A percentile compares a stretch with the other conserved stretches of the same genome.
Conservation (phyloP, 1,140 invertebrate genomes). For the Manduca sexta region DNA sequence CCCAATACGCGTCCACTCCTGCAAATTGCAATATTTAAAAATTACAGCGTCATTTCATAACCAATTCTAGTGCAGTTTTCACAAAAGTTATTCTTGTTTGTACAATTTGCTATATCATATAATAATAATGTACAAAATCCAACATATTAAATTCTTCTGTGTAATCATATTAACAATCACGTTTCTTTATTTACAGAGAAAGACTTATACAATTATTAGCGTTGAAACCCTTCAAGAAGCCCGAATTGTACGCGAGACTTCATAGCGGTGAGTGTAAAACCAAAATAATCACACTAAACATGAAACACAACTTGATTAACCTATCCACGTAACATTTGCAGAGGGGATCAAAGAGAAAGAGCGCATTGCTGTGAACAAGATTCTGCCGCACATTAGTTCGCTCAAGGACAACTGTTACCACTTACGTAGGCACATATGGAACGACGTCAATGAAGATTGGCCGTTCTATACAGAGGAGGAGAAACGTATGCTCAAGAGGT, state of each 20-base stretch:
- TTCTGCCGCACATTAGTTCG: constrained; percentile 85
- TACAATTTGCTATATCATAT: too few species aligned
- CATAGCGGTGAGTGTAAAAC: constrained; percentile 78
- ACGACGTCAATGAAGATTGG: constrained; percentile 95
- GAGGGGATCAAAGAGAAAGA: constrained; percentile 92
- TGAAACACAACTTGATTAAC: constrained; percentile 21
- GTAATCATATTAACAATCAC: too few species aligned
- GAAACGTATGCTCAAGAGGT: constrained; percentile 88
- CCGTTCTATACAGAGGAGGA: constrained; percentile 94
- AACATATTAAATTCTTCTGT: too few species aligned
- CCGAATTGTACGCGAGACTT: constrained; percentile 87
- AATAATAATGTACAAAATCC: too few species aligned
- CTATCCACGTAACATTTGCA: constrained; percentile 62
- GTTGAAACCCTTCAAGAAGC: constrained; percentile 93
- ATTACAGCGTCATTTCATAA: too few species aligned
- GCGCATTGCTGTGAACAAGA: constrained; percentile 80
- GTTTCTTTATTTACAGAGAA: constrained; percentile 78
- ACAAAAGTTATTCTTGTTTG: too few species aligned
- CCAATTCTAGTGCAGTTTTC: too few species aligned
- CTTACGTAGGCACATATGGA: constrained; percentile 89
- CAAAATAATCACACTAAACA: background rate
- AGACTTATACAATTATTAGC: constrained; percentile 94
- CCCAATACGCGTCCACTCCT: too few species aligned
- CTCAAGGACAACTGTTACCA: constrained; percentile 92
- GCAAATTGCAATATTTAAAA: too few species aligned